A percentile compares a stretch with the other conserved stretches of the same genome.
Evolutionary conservation across 2,113 vertebrate genomes (phyloP).

Genomic region (Indri indri): DNA sequence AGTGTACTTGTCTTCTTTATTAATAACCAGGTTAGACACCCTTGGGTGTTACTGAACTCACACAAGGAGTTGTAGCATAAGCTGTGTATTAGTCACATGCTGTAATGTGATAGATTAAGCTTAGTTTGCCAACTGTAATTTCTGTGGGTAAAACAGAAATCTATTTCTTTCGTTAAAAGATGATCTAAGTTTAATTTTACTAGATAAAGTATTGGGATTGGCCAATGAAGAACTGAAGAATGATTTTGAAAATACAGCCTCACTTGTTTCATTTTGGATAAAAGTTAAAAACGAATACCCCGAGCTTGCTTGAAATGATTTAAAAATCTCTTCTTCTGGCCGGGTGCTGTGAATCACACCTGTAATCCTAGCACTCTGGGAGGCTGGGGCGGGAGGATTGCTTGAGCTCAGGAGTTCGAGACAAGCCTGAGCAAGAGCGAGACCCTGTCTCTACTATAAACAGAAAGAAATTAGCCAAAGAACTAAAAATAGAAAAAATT

Average conservation of each 20-base stretch:
- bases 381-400: too few species aligned
- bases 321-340: slow-evolving; percentile 41
- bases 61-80: not conserved
- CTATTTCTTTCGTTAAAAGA: slow-evolving; percentile 21
- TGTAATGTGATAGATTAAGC: not conserved
- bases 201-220: not conserved
- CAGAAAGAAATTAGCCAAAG: too few species aligned
- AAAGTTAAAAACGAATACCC: slow-evolving; percentile 31
- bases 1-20: not conserved
- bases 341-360: too few species aligned
- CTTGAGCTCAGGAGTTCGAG: too few species aligned
- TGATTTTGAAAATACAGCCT: not conserved
- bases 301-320: not conserved
- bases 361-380: too few species aligned
- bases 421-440: too few species aligned
- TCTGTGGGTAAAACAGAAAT: not conserved
- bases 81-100: not conserved
- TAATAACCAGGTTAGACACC: not conserved
- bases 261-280: slow-evolving; percentile 25
- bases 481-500: too few species aligned
- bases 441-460: too few species aligned
- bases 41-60: not conserved
- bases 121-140: not conserved
- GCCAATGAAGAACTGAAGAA: slow-evolving; percentile 25
- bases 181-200: not conserved